Percentiles rank a stretch among this genome's conserved stretches.
Evolutionary conservation across 2,888 invertebrate species (phyloP).

Genomic region (Drosophila parthenogenetica): DNA sequence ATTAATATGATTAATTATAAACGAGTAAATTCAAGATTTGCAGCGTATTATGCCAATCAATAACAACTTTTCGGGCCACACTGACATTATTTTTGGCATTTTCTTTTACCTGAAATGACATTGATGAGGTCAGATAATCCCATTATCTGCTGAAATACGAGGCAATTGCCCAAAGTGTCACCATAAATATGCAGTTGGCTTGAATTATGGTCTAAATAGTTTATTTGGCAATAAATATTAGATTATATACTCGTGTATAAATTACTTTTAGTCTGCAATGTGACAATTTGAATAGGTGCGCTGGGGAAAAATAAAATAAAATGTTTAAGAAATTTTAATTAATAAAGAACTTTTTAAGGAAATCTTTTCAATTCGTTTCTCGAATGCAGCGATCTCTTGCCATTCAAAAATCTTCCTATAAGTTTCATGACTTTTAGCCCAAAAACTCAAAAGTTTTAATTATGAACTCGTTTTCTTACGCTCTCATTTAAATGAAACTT

Average conservation of each 20-base stretch:
- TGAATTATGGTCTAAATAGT: background rate
- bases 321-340: background rate
- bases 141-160: slow-evolving; percentile 16
- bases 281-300: background rate
- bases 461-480: background rate
- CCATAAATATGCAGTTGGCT: background rate
- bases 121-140: slow-evolving; percentile 23
- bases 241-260: background rate
- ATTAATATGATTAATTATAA: slow-evolving; percentile 58
- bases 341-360: background rate
- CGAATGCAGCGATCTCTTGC: too few species aligned
- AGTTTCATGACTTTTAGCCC: too few species aligned
- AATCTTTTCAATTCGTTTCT: background rate
- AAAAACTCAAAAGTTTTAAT: background rate
- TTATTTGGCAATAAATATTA: slow-evolving; percentile 1
- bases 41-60: slow-evolving; percentile 44
- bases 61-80: background rate
- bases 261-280: background rate
- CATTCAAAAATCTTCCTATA: too few species aligned
- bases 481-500: background rate
- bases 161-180: slow-evolving; percentile 1
- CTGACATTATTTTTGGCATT: slow-evolving; percentile 5
- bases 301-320: too few species aligned
- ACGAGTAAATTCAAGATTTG: slow-evolving; percentile 47
- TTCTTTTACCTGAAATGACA: slow-evolving; percentile 30